Percentiles rank a stretch among this genome's conserved stretches.
Evolutionary conservation across 1,140 invertebrate species (phyloP).

Genomic region (Hirudo medicinalis): DNA sequence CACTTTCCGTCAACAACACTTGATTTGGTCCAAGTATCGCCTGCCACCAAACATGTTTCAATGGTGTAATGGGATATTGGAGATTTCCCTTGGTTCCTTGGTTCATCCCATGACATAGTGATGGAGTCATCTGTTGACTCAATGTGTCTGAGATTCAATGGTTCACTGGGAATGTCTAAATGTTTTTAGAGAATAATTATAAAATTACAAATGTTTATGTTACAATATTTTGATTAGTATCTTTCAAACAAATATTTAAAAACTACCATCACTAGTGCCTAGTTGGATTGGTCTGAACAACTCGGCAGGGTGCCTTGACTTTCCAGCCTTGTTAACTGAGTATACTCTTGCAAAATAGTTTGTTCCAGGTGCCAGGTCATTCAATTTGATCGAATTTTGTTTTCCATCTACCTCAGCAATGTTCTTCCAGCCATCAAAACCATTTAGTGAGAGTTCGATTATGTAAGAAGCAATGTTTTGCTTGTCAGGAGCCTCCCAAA

Average conservation of each 20-base stretch:
- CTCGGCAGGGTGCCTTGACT: background rate
- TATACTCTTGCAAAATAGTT: constrained; percentile 13
- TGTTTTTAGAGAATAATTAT: background rate
- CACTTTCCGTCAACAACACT: background rate
- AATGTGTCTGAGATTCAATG: constrained; percentile 78
- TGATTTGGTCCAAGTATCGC: background rate
- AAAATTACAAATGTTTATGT: background rate
- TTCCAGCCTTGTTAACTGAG: constrained; percentile 11
- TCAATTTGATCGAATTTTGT: background rate
- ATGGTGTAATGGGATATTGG: constrained; percentile 63
- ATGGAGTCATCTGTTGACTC: constrained; percentile 83
- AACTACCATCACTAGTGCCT: constrained; percentile 7
- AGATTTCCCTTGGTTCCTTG: constrained; percentile 75
- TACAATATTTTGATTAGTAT: background rate
- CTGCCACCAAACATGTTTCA: constrained; percentile 31
- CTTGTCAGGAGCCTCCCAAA: background rate
- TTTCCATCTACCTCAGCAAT: constrained; percentile 9
- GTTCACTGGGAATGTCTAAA: constrained; percentile 58
- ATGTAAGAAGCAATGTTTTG: background rate
- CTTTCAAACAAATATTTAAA: constrained; percentile 1
- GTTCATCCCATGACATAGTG: constrained; percentile 80
- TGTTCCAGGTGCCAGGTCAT: background rate
- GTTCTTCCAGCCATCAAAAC: background rate
- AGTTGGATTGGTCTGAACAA: constrained; percentile 3
- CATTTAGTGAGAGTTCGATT: background rate